Evolutionary conservation across 1,140 invertebrate genomes (phyloP), one percentile per base, ranked within the genome.

Genomic region (Eubasilissa regina): DNA sequence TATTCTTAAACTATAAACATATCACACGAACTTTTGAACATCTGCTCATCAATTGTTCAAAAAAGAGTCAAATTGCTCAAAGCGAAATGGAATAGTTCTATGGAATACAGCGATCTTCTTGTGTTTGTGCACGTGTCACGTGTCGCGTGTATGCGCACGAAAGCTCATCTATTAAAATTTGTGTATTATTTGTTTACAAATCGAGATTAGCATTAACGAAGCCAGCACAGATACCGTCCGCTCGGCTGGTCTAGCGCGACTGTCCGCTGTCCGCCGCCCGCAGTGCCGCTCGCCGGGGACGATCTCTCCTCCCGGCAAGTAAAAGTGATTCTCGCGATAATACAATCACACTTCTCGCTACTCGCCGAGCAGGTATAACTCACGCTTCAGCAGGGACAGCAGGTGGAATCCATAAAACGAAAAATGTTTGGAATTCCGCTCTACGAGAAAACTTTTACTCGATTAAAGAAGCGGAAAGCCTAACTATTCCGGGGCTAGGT

Each of bases 251-350:
- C 44, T 70, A 45, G 47, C 66, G 66, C 66, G 66, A 70, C 66
- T 70, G 66, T 12, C 44, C n/a, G n/a, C 66, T 70, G 66, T 12
- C 25, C 48, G n/a, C 11, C 48, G 48, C 48, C 11, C 25, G 25
- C 25, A 35, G 6, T 35, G 48, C 11, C 11, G 48, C 11, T 3
- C 48, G 58, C 12, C 25, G 58, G n/a, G 53, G 17, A 56, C 53
- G 19, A 17, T 70, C 47, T 70, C 66, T 70, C 45, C 66, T 21
- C 66, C 44, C 66, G 19, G 12, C 11, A 47, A 70, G 66, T 70
- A 70, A 70, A 70, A 70, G 66, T 70, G 66, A 48, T 70, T 70
- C 66, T 70, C 66, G 66, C 66, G 45, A 70, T 35, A 70, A 17
- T 51, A 53, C 66, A 53, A 70, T 70, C 17, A 17, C 66, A 13